These are phyloP conservation scores for Lordiphosa clarofinis DNA, from an alignment of 1,140 invertebrate species.

Conservation along the genomic window DNA sequence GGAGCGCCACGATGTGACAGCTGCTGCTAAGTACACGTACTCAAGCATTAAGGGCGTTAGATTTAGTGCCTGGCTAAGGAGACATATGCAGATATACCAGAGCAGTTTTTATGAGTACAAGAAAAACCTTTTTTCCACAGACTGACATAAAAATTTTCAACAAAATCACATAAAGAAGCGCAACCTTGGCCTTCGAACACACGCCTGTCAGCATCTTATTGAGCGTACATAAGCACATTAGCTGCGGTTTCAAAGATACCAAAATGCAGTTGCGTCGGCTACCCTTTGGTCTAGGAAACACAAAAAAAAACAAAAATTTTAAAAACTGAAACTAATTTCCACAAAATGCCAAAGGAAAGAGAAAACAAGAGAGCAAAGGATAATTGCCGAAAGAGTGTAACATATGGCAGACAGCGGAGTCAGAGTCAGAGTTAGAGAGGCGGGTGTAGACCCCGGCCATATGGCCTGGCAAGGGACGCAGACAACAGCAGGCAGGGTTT, in stretches of 20 bases:
- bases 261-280: conserved; percentile 7
- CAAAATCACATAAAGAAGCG: conserved; percentile 22
- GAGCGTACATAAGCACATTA: conserved; percentile 71
- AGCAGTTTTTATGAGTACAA: conserved; percentile 65
- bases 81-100: conserved; percentile 47
- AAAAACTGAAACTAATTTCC: conserved; percentile 13
- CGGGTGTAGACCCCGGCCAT: conserved; percentile 5
- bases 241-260: conserved; percentile 45
- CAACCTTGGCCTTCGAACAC: conserved; percentile 54
- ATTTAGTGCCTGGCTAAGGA: conserved; percentile 63
- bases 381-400: conserved; percentile 15
- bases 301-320: neutral
- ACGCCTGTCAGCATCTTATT: conserved; percentile 72
- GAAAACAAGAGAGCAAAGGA: conserved; percentile 11
- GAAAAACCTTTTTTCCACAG: conserved; percentile 60
- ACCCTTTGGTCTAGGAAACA: conserved; percentile 8
- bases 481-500: conserved; percentile 8
- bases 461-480: conserved; percentile 4
- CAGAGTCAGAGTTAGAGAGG: conserved; percentile 3
- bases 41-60: conserved; percentile 64
- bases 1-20: conserved; percentile 37
- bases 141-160: conserved; percentile 3
- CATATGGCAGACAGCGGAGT: conserved; percentile 9
- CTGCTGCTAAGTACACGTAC: conserved; percentile 62
- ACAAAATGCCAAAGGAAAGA: conserved; percentile 1